These are phyloP conservation scores for Perithous albicinctus DNA, from an alignment of 2,888 invertebrate genomes.

Conservation along the genomic window DNA sequence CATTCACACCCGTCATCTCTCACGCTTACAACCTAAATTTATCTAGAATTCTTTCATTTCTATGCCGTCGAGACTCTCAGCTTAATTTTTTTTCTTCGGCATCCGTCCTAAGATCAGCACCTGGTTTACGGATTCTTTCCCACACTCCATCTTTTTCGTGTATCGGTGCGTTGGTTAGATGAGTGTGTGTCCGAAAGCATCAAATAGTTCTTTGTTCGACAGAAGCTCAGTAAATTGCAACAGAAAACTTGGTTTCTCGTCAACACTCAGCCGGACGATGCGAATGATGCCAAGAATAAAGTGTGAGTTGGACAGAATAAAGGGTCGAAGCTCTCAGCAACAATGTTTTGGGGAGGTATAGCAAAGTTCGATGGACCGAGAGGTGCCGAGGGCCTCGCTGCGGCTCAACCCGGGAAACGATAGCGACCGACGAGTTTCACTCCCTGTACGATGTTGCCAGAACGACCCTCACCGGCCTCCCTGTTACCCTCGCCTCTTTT, in stretches of 20 bases:
- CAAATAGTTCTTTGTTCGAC: not conserved
- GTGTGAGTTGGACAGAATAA: not conserved
- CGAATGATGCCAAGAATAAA: not conserved
- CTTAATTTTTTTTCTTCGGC: constrained; percentile 1
- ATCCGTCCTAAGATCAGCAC: not conserved
- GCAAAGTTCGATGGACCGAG: not conserved
- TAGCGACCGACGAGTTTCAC: constrained; percentile 9
- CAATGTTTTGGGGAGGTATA: not conserved
- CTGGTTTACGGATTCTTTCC: not conserved
- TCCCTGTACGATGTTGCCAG: not conserved
- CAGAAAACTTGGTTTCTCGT: not conserved
- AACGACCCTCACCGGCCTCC: not conserved
- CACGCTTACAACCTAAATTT: constrained; percentile 35
- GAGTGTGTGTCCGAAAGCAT: not conserved
- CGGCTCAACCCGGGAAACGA: not conserved
- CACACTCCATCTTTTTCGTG: not conserved
- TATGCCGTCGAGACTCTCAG: not conserved
- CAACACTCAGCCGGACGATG: not conserved
- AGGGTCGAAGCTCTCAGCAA: not conserved
- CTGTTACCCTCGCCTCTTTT: constrained; percentile 1
- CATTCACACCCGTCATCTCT: constrained; percentile 16
- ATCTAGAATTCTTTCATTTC: constrained; percentile 43
- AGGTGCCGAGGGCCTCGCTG: not conserved
- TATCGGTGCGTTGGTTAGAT: not conserved
- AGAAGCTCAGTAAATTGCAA: not conserved